Evolutionary conservation across 2,113 vertebrate species (phyloP).

Genomic region (Bubo blakistoni): DNA sequence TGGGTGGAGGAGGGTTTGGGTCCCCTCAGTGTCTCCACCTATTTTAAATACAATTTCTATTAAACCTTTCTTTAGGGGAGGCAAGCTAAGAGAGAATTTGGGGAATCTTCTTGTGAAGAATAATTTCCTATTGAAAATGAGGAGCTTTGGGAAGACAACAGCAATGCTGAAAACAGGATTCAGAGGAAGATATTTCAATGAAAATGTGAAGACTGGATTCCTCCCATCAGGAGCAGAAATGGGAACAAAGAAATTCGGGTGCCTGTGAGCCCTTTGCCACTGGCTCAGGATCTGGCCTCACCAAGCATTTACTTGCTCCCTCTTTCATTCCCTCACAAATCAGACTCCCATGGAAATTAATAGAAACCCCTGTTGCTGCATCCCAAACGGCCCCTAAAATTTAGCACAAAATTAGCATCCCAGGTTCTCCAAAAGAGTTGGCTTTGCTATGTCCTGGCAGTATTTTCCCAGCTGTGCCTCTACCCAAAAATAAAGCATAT

Average conservation of each 20-base stretch:
- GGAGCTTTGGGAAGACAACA: not conserved
- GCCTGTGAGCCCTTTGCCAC: not conserved
- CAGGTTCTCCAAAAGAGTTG: not conserved
- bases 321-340: not conserved
- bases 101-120: not conserved
- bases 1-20: accelerated
- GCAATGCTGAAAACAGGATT: not conserved
- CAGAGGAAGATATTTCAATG: not conserved
- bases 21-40: not conserved
- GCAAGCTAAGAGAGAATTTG: not conserved
- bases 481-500: not conserved
- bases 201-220: not conserved
- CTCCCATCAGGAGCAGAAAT: not conserved
- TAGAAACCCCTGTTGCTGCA: not conserved
- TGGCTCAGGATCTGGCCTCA: not conserved
- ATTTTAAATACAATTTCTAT: not conserved
- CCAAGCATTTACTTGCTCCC: not conserved
- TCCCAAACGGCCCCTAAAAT: not conserved
- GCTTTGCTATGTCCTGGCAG: not conserved
- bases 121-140: not conserved
- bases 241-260: not conserved
- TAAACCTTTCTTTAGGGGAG: not conserved
- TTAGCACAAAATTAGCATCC: not conserved
- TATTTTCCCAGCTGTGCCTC: not conserved
- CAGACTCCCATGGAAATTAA: not conserved